Conservation (phyloP, 1,140 invertebrate genomes). For the Drosophila pandora region DNA sequence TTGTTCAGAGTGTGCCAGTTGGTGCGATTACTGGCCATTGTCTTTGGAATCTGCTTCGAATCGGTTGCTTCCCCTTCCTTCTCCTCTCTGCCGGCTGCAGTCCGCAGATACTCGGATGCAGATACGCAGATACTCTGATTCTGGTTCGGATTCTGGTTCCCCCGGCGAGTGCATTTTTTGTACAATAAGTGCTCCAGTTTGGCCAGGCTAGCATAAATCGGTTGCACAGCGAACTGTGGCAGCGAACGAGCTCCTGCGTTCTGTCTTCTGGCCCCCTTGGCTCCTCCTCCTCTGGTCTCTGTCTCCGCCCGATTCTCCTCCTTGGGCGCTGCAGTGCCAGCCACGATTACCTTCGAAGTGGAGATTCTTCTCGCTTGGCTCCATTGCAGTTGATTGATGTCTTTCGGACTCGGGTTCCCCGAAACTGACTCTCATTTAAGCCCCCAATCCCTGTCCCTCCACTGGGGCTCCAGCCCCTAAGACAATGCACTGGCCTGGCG, state of each 20-base stretch:
- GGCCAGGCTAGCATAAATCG: conserved; percentile 73
- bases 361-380: background rate
- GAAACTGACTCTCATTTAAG: too few relatives aligned
- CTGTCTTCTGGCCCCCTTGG: background rate
- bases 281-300: background rate
- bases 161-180: conserved; percentile 64
- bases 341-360: background rate
- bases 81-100: background rate
- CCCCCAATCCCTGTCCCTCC: too few relatives aligned
- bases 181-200: conserved; percentile 80
- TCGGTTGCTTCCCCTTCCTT: too few relatives aligned
- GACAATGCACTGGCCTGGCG: background rate
- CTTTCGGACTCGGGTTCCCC: background rate
- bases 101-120: background rate
- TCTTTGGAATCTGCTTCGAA: too few relatives aligned
- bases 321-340: background rate
- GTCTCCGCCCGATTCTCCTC: background rate
- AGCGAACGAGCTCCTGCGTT: conserved; percentile 10
- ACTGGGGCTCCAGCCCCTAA: background rate
- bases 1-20: background rate
- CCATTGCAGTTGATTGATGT: background rate
- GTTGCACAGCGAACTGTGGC: conserved; percentile 26
- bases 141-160: background rate
- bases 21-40: too few relatives aligned
- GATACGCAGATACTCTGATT: background rate